Conservation (phyloP, 2,888 invertebrate genomes). For the Rhagium mordax region DNA sequence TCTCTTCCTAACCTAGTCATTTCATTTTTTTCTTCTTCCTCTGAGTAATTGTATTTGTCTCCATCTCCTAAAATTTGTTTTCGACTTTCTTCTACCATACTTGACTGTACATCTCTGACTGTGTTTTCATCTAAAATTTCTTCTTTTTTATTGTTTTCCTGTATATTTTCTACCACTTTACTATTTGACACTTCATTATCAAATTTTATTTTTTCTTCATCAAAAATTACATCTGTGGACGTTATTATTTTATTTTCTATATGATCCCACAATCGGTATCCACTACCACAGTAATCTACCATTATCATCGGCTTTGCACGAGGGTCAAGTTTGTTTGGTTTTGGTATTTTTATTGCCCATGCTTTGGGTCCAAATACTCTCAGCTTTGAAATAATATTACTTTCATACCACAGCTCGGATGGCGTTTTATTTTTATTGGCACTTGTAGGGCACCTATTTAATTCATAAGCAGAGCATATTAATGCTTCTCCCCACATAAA, state of each 20-base stretch:
- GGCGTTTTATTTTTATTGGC: slow-evolving; percentile 42
- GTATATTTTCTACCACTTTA: too few species aligned
- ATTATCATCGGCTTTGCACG: slow-evolving; percentile 46
- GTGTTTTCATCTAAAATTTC: too few species aligned
- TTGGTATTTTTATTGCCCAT: slow-evolving; percentile 48
- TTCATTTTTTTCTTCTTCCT: neutral
- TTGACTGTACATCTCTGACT: too few species aligned
- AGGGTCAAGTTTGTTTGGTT: slow-evolving; percentile 48
- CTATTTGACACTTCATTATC: too few species aligned
- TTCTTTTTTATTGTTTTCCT: too few species aligned
- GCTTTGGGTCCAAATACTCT: slow-evolving; percentile 52
- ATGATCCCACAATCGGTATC: slow-evolving; percentile 49
- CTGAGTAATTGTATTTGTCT: too few species aligned
- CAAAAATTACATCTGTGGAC: neutral
- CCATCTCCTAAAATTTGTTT: too few species aligned
- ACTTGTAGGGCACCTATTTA: slow-evolving; percentile 47
- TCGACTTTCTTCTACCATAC: too few species aligned
- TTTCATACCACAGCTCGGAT: slow-evolving; percentile 45
- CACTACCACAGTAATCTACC: slow-evolving; percentile 49
- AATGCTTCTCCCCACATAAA: slow-evolving; percentile 52
- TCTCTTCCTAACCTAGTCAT: neutral
- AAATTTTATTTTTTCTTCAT: neutral
- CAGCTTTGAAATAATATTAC: slow-evolving; percentile 48
- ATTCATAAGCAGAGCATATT: slow-evolving; percentile 50
- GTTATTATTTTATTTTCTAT: neutral